phyloP scores from a whole-genome alignment of 1,140 invertebrate genomes.

The Zaprionus vittiger region DNA sequence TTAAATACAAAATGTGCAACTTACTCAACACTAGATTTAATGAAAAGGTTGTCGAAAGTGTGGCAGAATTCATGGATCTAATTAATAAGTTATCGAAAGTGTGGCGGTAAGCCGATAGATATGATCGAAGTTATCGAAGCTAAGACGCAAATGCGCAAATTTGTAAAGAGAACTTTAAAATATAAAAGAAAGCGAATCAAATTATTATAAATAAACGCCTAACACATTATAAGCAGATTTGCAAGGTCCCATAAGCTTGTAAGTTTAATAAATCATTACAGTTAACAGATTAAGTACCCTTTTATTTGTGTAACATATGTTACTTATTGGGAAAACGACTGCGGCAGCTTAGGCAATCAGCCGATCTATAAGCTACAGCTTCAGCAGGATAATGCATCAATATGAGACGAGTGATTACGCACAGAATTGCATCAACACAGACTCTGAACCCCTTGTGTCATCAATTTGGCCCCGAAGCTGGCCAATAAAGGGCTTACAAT shows the following conservation, averaged over 20 bases:
- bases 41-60: no score
- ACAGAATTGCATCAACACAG: constrained; percentile 4
- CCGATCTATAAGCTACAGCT: constrained; percentile 33
- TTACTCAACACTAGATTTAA: no score
- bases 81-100: no score
- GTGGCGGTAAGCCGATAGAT: no score
- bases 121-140: no score
- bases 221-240: neutral
- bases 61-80: no score
- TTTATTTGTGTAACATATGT: neutral
- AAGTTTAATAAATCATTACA: no score
- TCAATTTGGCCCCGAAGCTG: constrained; percentile 33
- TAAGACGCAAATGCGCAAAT: no score
- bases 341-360: constrained; percentile 5
- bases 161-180: no score
- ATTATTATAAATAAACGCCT: neutral
- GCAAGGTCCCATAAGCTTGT: no score
- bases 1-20: no score
- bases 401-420: constrained; percentile 47
- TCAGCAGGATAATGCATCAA: constrained; percentile 58
- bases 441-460: constrained; percentile 12
- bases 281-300: no score
- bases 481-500: constrained; percentile 47
- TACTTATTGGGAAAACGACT: neutral
- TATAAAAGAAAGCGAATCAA: neutral